A percentile compares a stretch with the other conserved stretches of the same genome.
Conservation (phyloP, 2,113 vertebrate species). For the Reinhardtius hippoglossoides region DNA sequence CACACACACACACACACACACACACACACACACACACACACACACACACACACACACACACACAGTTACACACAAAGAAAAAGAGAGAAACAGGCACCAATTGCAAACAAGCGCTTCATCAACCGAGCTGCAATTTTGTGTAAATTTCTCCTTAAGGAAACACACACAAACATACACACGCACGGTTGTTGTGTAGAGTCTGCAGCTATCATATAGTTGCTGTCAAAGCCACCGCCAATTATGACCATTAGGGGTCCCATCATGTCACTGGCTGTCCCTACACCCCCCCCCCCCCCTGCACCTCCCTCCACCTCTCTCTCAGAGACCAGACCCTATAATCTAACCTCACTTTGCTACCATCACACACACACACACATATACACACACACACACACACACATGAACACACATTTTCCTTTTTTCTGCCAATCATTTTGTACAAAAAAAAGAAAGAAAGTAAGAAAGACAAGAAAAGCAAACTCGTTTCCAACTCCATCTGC, state of each 20-base stretch:
- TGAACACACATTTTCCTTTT: constrained; percentile 61
- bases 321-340: constrained; percentile 95
- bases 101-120: constrained; percentile 90
- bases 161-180: constrained; percentile 49
- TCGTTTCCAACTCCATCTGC: not conserved
- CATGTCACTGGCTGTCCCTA: constrained; percentile 95
- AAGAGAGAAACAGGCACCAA: constrained; percentile 56
- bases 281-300: constrained; percentile 84
- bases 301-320: constrained; percentile 87
- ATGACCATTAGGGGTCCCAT: constrained; percentile 99
- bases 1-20: constrained; percentile 21
- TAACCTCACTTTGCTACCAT: constrained; percentile 97
- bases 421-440: not conserved
- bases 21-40: constrained; percentile 37
- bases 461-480: constrained; percentile 15
- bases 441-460: constrained; percentile 29
- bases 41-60: constrained; percentile 21
- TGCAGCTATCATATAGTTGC: constrained; percentile 96
- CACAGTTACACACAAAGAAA: constrained; percentile 40
- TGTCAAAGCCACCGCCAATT: constrained; percentile 99
- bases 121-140: constrained; percentile 97
- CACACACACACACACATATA: constrained; percentile 79
- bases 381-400: constrained; percentile 72
- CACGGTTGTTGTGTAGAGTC: constrained; percentile 89
- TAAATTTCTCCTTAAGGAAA: constrained; percentile 96